These are phyloP conservation scores for Eremobia ochroleuca DNA, from an alignment of 2,888 invertebrate species.

Conservation along the genomic window DNA sequence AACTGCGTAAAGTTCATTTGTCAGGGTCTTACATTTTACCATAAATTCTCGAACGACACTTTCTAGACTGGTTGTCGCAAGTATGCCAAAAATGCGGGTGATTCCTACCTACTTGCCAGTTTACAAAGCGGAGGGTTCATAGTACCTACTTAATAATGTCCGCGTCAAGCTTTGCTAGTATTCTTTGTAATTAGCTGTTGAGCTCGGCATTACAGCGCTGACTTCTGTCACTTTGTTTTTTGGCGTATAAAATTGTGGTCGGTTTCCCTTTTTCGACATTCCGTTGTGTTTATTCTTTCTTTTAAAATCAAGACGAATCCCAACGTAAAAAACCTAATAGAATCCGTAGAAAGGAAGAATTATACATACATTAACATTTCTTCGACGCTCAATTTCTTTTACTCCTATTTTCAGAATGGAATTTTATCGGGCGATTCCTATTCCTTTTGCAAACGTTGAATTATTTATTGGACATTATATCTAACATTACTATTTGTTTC, in stretches of 20 bases:
- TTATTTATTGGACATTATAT: constrained; percentile 67
- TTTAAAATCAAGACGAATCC: constrained; percentile 48
- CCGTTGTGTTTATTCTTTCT: constrained; percentile 38
- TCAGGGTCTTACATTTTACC: constrained; percentile 80
- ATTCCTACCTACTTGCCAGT: constrained; percentile 66
- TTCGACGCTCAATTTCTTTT: constrained; percentile 68
- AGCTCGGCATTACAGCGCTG: constrained; percentile 62
- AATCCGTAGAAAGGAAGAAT: constrained; percentile 45
- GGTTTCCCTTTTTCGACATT: constrained; percentile 47
- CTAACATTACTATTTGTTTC: constrained; percentile 65
- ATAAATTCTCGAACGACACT: constrained; percentile 78
- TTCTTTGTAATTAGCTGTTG: constrained; percentile 72
- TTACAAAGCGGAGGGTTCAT: constrained; percentile 67
- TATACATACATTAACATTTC: constrained; percentile 65
- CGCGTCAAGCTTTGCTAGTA: constrained; percentile 55
- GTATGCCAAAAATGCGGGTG: constrained; percentile 72
- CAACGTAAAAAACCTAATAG: constrained; percentile 45
- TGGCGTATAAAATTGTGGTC: constrained; percentile 56
- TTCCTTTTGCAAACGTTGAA: constrained; percentile 68
- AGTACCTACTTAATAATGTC: constrained; percentile 69
- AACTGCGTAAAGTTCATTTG: constrained; percentile 85
- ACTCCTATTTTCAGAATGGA: constrained; percentile 64
- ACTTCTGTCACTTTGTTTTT: constrained; percentile 66
- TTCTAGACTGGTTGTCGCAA: constrained; percentile 72
- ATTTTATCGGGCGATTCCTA: constrained; percentile 66